phyloP scores from a whole-genome alignment of 2,888 invertebrate genomes.

The Leptopterna dolabrata region DNA sequence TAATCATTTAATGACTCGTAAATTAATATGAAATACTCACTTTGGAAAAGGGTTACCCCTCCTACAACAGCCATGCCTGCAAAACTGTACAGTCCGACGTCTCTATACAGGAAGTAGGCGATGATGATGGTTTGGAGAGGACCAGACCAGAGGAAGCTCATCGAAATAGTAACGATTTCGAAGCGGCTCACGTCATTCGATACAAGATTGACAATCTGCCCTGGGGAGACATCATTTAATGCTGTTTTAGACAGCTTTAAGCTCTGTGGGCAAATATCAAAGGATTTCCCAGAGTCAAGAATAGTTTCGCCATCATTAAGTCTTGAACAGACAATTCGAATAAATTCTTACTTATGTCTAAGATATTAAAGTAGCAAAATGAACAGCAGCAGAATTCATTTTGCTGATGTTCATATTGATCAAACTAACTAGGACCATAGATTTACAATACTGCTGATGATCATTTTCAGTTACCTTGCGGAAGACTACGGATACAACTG shows the following conservation, averaged over 20 bases:
- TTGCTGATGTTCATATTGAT: no score
- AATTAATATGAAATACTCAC: slow-evolving; percentile 60
- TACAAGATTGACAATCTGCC: slow-evolving; percentile 72
- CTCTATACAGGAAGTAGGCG: slow-evolving; percentile 63
- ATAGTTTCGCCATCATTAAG: not conserved
- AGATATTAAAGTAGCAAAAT: no score
- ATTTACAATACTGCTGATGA: no score
- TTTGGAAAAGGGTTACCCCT: slow-evolving; percentile 61
- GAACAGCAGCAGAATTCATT: no score
- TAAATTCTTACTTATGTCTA: no score
- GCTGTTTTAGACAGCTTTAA: slow-evolving; percentile 53
- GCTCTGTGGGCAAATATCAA: slow-evolving; percentile 46
- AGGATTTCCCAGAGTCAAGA: not conserved
- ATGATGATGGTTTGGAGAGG: slow-evolving; percentile 69
- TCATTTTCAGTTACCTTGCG: slow-evolving; percentile 77
- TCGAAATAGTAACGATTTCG: slow-evolving; percentile 69
- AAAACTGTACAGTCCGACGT: slow-evolving; percentile 60
- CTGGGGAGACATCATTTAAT: slow-evolving; percentile 67
- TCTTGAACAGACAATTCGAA: no score
- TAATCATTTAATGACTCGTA: no score
- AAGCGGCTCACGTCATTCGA: slow-evolving; percentile 73
- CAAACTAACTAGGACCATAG: no score
- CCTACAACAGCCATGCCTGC: slow-evolving; percentile 61
- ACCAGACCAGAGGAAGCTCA: slow-evolving; percentile 71
- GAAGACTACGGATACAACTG: slow-evolving; percentile 85